Evolutionary conservation across 1,140 invertebrate species (phyloP).

Genomic region (Diuraphis noxia): DNA sequence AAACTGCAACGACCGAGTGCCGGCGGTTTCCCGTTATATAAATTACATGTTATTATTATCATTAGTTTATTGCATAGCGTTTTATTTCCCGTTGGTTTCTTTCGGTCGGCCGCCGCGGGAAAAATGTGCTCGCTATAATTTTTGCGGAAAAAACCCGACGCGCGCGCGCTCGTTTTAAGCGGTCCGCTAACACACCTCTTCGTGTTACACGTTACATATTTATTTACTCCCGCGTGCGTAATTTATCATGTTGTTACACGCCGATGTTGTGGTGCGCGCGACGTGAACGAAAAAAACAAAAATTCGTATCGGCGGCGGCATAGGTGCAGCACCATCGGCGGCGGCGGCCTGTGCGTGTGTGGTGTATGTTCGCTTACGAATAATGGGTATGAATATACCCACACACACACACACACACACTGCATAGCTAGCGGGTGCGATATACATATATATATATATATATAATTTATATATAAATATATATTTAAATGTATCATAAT

Average conservation of each 20-base stretch:
- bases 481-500: background rate
- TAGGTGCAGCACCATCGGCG: background rate
- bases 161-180: background rate
- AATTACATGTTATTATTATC: background rate
- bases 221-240: background rate
- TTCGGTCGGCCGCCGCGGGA: background rate
- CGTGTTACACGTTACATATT: background rate
- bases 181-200: too few relatives aligned
- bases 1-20: background rate
- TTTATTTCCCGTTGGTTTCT: background rate
- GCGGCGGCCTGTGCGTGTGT: background rate
- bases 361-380: background rate
- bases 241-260: background rate
- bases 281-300: background rate
- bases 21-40: constrained; percentile 12
- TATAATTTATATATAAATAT: background rate
- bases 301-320: background rate
- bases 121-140: background rate
- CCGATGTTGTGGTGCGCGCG: background rate
- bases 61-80: background rate
- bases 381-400: background rate
- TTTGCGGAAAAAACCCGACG: background rate
- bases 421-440: background rate
- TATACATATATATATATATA: background rate
- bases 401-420: background rate